Evolutionary conservation across 2,888 invertebrate genomes (phyloP), one percentile per base, ranked within the genome.

Genomic region (Drosophila koepferae): DNA sequence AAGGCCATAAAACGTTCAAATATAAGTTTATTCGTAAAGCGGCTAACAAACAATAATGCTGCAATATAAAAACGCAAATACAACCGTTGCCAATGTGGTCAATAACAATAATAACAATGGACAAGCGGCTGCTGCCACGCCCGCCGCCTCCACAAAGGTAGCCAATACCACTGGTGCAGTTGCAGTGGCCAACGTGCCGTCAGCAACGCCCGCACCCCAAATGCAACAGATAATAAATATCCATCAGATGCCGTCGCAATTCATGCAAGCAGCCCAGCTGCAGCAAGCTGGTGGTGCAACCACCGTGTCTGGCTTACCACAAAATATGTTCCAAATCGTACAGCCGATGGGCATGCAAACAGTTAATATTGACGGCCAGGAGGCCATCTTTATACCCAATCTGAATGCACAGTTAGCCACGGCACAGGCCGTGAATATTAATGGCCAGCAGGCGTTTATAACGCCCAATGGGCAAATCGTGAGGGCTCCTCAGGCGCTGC

Each of bases 281-380:
- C 58, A 58, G 58, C 58, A 58, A 58, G 67, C 46, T 3, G 80
- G 75, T 2, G 65, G 80, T 0, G 71, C 68, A 12, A 63, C 66
- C 6, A 71, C 49, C 0, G 49, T 60, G 6, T 40, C 60, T 31
- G 60, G 60, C 16, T 20, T 90, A 65, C 74, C 84, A 0, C 92
- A 93, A 67, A 93, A 93, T 49, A 93, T 93, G 93, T 92, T 93
- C 70, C 92, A 92, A 58, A 92, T 93, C 46, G 95, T 96, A 89
- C 96, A 95, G 60, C 97, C 97, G 43, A 90, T 86, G 86, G 89
- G 86, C 9, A 96, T 98, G 95, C 98, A 98, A 92, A 96, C 98
- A 0, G 97, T 98, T 63, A 98, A 97, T 23, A 96, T 98, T 23
- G 98, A 98, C 92, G 98, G 98, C 0, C 98, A 98, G 91, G 98